Evolutionary conservation across 1,140 invertebrate species (phyloP), one percentile per base, ranked within the genome.

Genomic region (Anadara kagoshimensis): DNA sequence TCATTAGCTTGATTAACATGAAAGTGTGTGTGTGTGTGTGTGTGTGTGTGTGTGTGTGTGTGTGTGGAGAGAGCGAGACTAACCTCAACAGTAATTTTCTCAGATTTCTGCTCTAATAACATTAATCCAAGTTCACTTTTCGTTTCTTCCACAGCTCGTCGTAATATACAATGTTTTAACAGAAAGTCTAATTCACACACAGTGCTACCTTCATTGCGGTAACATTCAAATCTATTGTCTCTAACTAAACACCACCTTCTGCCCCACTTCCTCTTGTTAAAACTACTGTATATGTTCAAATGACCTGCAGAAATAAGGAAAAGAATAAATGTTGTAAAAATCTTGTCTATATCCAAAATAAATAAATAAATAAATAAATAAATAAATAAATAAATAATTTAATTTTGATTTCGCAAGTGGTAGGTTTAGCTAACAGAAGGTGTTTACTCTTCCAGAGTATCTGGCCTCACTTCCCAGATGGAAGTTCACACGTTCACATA

Each of bases 51-150:
- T 14, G 8, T 5, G 16, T n/a, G n/a, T 36, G 29, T 36, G 29
- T 36, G 29, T 36, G 29, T 36, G 29, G 29, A 3, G 29, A 3
- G 29, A 3, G 29, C 0, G 22, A 11, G 14, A 12, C 26, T 43
- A 61, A 85, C 85, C 81, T 86, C 85, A 51, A 86, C 79, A 54
- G 85, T 86, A 12, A 86, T 85, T 64, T 86, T 86, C 54, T 86
- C 85, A 49, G 58, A 71, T 29, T 73, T 70, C 36, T 78, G 70
- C 59, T 86, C 79, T 43, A 80, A 14, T 43, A 86, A 62, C 85
- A 86, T 86, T 22, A 86, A 62, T 8, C 82, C 80, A 14, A 81
- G 66, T 49, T 84, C 79, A 71, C 82, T 84, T 29, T 79, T 82
- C 0, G 85, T 86, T 62, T 86, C 85, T 29, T 66, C 70, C 14